These are phyloP conservation scores for Sebastes glaucus DNA, from an alignment of 2,797 vertebrate genomes.

Conservation along the genomic window DNA sequence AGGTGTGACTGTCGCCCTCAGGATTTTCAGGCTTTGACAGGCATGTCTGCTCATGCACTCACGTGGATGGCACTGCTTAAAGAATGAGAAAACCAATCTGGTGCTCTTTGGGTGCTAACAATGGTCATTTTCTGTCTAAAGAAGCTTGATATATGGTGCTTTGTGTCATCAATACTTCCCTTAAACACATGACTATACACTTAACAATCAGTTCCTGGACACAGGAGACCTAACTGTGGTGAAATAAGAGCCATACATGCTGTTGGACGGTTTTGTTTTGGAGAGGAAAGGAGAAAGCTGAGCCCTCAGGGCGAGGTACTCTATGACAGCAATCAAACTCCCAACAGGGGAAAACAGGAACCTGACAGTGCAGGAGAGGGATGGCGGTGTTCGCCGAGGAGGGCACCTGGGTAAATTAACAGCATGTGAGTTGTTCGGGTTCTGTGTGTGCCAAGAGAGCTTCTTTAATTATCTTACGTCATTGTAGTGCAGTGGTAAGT, in stretches of 20 bases:
- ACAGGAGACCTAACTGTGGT: conserved; percentile 37
- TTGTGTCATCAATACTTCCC: conserved; percentile 6
- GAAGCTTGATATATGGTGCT: not conserved
- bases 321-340: conserved; percentile 51
- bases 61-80: not conserved
- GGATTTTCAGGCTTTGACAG: conserved; percentile 29
- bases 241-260: conserved; percentile 44
- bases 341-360: conserved; percentile 23
- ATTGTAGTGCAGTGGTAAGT: not conserved
- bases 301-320: conserved; percentile 23
- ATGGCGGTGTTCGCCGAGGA: not conserved
- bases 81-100: not conserved
- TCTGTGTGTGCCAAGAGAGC: not conserved
- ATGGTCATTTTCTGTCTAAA: not conserved
- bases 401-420: conserved; percentile 2
- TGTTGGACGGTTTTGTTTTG: conserved; percentile 64
- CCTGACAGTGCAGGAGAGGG: not conserved
- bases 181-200: conserved; percentile 1
- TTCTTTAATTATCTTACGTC: conserved; percentile 1
- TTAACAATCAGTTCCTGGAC: conserved; percentile 25
- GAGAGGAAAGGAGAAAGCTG: conserved; percentile 60
- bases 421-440: not conserved
- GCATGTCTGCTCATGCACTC: conserved; percentile 21
- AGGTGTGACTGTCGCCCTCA: conserved; percentile 38
- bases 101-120: not conserved